Evolutionary conservation across 2,113 vertebrate species (phyloP).

Genomic region (Atrichornis clamosus): DNA sequence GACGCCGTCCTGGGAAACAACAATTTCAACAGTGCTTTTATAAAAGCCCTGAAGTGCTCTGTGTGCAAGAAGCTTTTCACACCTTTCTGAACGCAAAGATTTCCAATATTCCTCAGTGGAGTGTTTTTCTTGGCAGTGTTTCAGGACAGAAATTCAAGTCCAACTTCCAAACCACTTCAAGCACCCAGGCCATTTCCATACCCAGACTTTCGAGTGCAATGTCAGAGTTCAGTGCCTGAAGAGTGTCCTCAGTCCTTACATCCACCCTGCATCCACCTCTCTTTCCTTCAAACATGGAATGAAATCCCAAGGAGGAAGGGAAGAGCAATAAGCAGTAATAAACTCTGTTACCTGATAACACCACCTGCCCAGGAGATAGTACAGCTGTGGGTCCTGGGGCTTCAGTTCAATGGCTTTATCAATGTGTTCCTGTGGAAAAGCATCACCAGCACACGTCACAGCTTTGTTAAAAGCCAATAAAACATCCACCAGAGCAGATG

Average conservation of each 20-base stretch:
- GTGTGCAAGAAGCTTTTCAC: no score
- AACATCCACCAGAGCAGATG: neutral
- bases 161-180: no score
- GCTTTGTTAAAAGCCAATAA: neutral
- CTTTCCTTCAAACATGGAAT: neutral
- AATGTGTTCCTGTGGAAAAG: slow-evolving; percentile 71
- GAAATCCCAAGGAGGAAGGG: neutral
- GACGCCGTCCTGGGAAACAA: no score
- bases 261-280: neutral
- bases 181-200: no score
- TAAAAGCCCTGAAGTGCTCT: no score
- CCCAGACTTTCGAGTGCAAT: neutral
- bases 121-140: no score
- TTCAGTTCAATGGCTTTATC: slow-evolving; percentile 77
- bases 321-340: neutral
- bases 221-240: neutral
- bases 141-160: no score
- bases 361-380: slow-evolving; percentile 80
- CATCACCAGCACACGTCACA: neutral
- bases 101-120: no score
- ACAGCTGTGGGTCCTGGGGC: slow-evolving; percentile 69
- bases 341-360: slow-evolving; percentile 74
- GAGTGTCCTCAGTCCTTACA: neutral
- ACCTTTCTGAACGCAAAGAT: no score
- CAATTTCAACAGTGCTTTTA: no score